phyloP scores from a whole-genome alignment of 1,140 invertebrate genomes.

The Pogonus chalceus region DNA sequence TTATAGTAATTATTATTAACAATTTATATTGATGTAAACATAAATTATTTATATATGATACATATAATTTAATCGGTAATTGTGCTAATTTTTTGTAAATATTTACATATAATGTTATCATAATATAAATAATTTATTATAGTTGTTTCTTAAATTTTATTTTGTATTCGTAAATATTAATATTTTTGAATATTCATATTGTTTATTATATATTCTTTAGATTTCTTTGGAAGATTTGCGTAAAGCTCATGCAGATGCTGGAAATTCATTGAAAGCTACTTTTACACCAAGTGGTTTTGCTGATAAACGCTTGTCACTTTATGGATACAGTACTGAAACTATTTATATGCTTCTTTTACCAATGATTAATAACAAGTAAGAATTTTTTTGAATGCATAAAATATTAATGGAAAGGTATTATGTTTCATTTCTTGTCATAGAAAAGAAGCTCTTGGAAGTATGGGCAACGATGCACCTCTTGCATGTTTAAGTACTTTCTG shows the following conservation, averaged over 20 bases:
- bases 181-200: slow-evolving; percentile 7
- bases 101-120: too few relatives aligned
- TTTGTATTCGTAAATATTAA: slow-evolving; percentile 8
- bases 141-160: slow-evolving; percentile 6
- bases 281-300: slow-evolving; percentile 46
- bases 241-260: slow-evolving; percentile 36
- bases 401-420: slow-evolving; percentile 5
- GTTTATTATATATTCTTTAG: slow-evolving; percentile 34
- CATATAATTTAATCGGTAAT: too few relatives aligned
- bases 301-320: slow-evolving; percentile 82
- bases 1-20: too few relatives aligned
- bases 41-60: too few relatives aligned
- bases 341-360: slow-evolving; percentile 88
- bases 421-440: slow-evolving; percentile 41
- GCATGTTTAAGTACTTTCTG: slow-evolving; percentile 93
- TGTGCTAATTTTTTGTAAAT: too few relatives aligned
- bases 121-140: neutral
- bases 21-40: too few relatives aligned
- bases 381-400: slow-evolving; percentile 17
- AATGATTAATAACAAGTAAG: slow-evolving; percentile 93
- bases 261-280: slow-evolving; percentile 37
- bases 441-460: slow-evolving; percentile 96
- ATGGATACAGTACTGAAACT: slow-evolving; percentile 91
- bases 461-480: slow-evolving; percentile 97
- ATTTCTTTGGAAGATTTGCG: slow-evolving; percentile 60